A percentile compares a stretch with the other conserved stretches of the same genome.
These are phyloP conservation scores for Novumbra hubbsi DNA, from an alignment of 2,797 vertebrate species.

Conservation along the genomic window DNA sequence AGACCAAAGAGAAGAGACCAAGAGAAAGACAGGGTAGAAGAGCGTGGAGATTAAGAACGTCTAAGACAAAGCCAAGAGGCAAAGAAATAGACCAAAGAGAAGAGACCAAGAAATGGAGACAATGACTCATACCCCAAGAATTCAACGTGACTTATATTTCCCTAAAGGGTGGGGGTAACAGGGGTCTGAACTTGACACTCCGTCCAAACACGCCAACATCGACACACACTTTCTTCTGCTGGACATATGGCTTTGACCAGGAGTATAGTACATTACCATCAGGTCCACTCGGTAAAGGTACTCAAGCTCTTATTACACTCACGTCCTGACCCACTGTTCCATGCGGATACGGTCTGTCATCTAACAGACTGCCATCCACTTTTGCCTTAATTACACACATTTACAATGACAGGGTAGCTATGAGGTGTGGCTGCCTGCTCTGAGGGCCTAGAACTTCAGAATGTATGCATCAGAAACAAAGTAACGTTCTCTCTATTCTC, in stretches of 20 bases:
- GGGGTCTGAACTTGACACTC: conserved; percentile 59
- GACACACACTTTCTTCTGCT: conserved; percentile 7
- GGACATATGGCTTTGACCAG: conserved; percentile 36
- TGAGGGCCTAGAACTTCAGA: conserved; percentile 29
- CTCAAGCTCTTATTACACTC: conserved; percentile 17
- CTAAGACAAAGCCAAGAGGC: conserved; percentile 41
- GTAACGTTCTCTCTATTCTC: conserved; percentile 30
- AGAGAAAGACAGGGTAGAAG: conserved; percentile 37
- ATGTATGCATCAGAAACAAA: conserved; percentile 20
- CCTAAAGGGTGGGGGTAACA: conserved; percentile 29
- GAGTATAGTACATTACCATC: conserved; percentile 15
- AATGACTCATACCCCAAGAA: conserved; percentile 73
- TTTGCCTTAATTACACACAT: conserved; percentile 41
- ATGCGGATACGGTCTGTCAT: conserved; percentile 14
- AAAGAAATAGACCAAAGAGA: conserved; percentile 20
- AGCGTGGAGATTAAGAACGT: conserved; percentile 52
- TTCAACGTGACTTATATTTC: conserved; percentile 74
- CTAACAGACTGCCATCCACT: conserved; percentile 11
- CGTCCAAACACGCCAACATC: conserved; percentile 30
- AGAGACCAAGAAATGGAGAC: conserved; percentile 47
- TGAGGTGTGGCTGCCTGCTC: conserved; percentile 24
- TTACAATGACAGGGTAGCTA: conserved; percentile 24
- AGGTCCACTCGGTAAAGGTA: neutral
- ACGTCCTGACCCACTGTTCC: neutral
- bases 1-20: conserved; percentile 45